Conservation (phyloP, 2,113 vertebrate species). For the Girardinichthys multiradiatus region DNA sequence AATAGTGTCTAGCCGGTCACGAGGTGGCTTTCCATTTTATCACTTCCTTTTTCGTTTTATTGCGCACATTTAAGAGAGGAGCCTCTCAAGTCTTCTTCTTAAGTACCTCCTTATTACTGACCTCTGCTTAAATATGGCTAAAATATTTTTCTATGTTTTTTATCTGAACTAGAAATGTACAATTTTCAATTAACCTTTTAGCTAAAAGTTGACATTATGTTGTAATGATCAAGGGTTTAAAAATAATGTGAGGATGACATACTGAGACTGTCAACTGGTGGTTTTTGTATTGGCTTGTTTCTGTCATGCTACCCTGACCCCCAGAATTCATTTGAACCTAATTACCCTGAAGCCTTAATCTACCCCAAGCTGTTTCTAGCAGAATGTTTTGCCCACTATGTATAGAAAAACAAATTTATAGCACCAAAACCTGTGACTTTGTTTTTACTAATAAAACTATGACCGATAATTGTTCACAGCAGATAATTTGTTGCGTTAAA, state of each 20-base stretch:
- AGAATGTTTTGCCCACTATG: too few species aligned
- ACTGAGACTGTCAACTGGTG: background rate
- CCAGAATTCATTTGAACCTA: too few species aligned
- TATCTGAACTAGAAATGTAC: background rate
- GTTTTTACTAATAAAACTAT: too few species aligned
- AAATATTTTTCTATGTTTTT: background rate
- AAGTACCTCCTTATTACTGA: constrained; percentile 4
- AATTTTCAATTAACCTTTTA: background rate
- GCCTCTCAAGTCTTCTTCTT: constrained; percentile 29
- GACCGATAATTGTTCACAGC: too few species aligned
- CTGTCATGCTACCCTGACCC: too few species aligned
- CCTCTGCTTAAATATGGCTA: background rate
- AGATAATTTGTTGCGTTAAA: background rate
- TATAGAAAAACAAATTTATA: too few species aligned
- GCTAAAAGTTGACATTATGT: background rate
- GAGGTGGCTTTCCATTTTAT: constrained; percentile 14
- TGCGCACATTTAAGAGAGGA: background rate
- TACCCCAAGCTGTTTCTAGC: too few species aligned
- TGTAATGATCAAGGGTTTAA: background rate
- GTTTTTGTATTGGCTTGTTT: background rate
- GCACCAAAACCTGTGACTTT: too few species aligned
- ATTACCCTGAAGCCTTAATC: too few species aligned
- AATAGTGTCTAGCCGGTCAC: constrained; percentile 30
- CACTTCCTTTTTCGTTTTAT: constrained; percentile 64
- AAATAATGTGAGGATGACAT: background rate